Evolutionary conservation across 2,797 vertebrate species (phyloP).

Genomic region (Avahi laniger): DNA sequence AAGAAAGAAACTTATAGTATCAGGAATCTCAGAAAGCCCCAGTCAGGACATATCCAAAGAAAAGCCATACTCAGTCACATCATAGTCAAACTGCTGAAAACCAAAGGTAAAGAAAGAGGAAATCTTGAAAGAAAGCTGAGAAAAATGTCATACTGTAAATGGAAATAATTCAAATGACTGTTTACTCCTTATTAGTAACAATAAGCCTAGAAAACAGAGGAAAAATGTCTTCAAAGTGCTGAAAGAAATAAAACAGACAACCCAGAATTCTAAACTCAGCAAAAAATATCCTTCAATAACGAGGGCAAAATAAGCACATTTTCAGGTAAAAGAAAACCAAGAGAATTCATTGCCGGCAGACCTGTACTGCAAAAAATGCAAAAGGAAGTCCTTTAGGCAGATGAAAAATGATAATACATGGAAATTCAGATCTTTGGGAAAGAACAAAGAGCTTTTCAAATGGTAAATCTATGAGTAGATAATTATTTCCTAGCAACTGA

Average conservation of each 20-base stretch:
- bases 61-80: neutral
- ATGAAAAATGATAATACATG: neutral
- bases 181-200: neutral
- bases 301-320: neutral
- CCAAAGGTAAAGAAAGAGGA: neutral
- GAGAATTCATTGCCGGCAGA: neutral
- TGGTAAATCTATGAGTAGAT: neutral
- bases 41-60: neutral
- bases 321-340: neutral
- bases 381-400: neutral
- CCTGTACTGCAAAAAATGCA: neutral
- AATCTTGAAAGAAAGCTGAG: neutral
- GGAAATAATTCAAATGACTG: neutral
- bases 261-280: neutral
- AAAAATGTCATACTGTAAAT: neutral
- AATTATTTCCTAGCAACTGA: slow-evolving; percentile 13
- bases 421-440: slow-evolving; percentile 5
- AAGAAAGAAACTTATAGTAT: neutral
- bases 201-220: neutral
- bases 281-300: neutral
- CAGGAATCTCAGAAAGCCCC: neutral
- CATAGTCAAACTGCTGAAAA: neutral
- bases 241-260: neutral
- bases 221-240: neutral
- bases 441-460: neutral